Conservation (phyloP, 2,888 invertebrate genomes). For the Acleris holmiana region DNA sequence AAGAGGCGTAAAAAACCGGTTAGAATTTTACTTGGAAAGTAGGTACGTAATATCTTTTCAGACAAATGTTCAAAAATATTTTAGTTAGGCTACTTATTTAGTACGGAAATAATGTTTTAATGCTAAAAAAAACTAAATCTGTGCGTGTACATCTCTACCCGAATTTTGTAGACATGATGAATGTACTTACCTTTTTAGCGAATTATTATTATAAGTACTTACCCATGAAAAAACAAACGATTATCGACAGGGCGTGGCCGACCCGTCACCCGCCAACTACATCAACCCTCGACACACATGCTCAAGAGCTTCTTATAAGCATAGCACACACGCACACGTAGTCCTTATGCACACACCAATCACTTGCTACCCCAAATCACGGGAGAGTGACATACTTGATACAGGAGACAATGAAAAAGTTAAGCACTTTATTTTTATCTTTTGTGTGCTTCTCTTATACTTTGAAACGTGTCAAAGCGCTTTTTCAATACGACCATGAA, state of each 20-base stretch:
- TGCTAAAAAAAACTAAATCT: too few relatives aligned
- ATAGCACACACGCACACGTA: conserved; percentile 43
- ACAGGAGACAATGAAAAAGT: conserved; percentile 64
- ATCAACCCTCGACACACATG: conserved; percentile 58
- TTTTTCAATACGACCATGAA: not conserved
- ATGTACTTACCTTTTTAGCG: not conserved
- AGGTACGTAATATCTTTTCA: too few relatives aligned
- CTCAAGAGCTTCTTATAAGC: conserved; percentile 36
- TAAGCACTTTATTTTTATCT: conserved; percentile 80
- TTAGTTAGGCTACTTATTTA: too few relatives aligned
- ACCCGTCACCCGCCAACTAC: conserved; percentile 64
- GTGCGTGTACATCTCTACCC: not conserved
- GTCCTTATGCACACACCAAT: conserved; percentile 30
- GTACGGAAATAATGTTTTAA: too few relatives aligned
- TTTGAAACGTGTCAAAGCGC: conserved; percentile 1
- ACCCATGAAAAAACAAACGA: conserved; percentile 65
- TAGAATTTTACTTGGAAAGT: too few relatives aligned
- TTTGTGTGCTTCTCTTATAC: conserved; percentile 63
- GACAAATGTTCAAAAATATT: too few relatives aligned
- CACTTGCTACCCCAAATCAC: conserved; percentile 50
- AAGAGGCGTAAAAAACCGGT: not conserved
- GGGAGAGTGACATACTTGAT: conserved; percentile 42
- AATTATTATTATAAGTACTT: conserved; percentile 41
- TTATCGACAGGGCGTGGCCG: conserved; percentile 73
- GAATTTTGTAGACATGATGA: not conserved